Base-by-base conservation (phyloP, 2,797 vertebrate genomes). In the Gephyroberyx darwinii region DNA sequence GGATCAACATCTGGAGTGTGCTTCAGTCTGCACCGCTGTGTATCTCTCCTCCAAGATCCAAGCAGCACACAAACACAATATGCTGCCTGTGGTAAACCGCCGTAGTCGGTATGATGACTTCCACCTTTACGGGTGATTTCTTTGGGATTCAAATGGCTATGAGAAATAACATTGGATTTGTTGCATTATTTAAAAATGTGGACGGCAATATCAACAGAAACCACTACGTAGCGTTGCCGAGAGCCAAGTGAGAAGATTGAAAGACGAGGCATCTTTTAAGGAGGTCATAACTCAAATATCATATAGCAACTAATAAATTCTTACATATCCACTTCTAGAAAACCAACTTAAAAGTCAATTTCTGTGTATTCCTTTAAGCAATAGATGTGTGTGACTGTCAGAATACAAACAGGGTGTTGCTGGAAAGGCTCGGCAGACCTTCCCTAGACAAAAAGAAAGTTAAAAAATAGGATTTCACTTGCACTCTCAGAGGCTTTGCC, bases 1-100 rank as follows among this genome's bases (percentile, higher is more conserved):
- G 31, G 56, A 80, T 87, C 76, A 82, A 77, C 77, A 63, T 30
- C 4, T 1, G 0, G 17, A 66, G 52, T 26, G 51, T 50, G 61
- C 13, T 71, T 30, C 58, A 58, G 75, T 45, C 57, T 37, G 57
- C 37, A 66, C 9, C n/a, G 9, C 51, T 59, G 45, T 53, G 59
- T 9, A 68, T 13, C 43, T 16, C 43, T 45, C n/a, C 31, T 6
- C 30, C 17, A 31, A 16, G 50, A 62, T 77, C 62, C 19, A 31
- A 47, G 55, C 45, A 47, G 3, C 4, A n/a, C 45, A 47, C 6
- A 19, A 62, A 57, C 20, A 45, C 4, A 48, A 65, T 50, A 69
- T 56, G 73, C n/a, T 57, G 54, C 50, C 58, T 52, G 41, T n/a
- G 2, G 14, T 56, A 31, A 39, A 54, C 47, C 14, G 26, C 31